These are phyloP conservation scores for Phyto melanocephala DNA, from an alignment of 2,888 invertebrate species.

Conservation along the genomic window DNA sequence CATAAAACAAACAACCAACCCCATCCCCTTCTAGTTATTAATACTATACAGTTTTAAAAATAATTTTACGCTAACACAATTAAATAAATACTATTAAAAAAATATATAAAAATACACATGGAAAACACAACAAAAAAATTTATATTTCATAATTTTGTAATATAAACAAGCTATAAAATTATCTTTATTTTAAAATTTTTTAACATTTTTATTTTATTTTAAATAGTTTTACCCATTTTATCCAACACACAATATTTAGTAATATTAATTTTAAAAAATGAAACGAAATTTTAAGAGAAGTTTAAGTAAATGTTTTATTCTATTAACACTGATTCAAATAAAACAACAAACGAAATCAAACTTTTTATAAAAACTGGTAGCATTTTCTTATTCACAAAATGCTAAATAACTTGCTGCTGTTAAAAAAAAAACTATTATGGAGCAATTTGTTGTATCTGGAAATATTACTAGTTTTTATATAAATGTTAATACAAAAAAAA, in stretches of 20 bases:
- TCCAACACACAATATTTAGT: conserved; percentile 45
- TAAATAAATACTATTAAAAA: conserved; percentile 7
- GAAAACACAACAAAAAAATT: conserved; percentile 25
- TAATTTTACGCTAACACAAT: conserved; percentile 54
- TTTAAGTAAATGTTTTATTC: conserved; percentile 40
- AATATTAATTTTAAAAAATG: background rate
- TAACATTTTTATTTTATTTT: conserved; percentile 38
- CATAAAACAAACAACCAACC: conserved; percentile 36
- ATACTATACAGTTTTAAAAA: conserved; percentile 60
- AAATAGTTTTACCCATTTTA: conserved; percentile 55
- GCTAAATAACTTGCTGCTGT: conserved; percentile 25
- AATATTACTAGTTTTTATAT: background rate
- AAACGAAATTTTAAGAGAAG: conserved; percentile 45
- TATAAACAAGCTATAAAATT: conserved; percentile 51
- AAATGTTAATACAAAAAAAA: background rate
- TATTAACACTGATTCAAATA: background rate
- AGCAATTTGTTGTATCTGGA: background rate
- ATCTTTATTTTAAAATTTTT: conserved; percentile 42
- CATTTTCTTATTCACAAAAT: background rate
- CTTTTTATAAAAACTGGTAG: conserved; percentile 14
- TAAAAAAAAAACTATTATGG: conserved; percentile 5
- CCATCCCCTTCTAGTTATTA: conserved; percentile 53
- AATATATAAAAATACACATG: background rate
- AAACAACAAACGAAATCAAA: background rate
- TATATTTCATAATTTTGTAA: conserved; percentile 57